Evolutionary conservation across 2,888 invertebrate species (phyloP).

Genomic region (Leucoptera coffeella): DNA sequence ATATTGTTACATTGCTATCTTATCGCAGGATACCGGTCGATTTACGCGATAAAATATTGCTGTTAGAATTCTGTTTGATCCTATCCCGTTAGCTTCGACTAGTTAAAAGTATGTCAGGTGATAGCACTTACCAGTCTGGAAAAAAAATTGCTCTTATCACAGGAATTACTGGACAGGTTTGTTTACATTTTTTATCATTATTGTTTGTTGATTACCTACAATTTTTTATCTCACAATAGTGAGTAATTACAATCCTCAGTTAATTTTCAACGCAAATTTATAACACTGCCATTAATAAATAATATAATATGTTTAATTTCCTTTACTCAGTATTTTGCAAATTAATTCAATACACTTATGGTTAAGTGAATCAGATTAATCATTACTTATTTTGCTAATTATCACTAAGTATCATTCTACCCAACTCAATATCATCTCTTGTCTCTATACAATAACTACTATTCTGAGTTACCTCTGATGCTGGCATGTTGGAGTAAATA

Average conservation of each 20-base stretch:
- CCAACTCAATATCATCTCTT: no score
- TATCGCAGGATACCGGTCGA: no score
- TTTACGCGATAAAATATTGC: no score
- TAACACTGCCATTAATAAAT: constrained; percentile 2
- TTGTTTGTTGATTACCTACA: not conserved
- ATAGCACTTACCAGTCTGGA: constrained; percentile 13
- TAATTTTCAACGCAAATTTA: constrained; percentile 2
- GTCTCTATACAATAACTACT: no score
- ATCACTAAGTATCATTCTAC: no score
- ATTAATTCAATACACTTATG: no score
- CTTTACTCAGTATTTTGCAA: constrained; percentile 1
- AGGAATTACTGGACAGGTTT: constrained; percentile 96
- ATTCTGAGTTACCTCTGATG: no score
- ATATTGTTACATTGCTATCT: no score
- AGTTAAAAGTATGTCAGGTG: constrained; percentile 24
- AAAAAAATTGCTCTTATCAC: constrained; percentile 84
- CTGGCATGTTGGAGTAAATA: no score
- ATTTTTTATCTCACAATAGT: not conserved
- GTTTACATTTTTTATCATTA: constrained; percentile 6
- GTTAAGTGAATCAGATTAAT: no score
- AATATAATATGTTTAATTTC: constrained; percentile 2
- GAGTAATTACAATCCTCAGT: constrained; percentile 1
- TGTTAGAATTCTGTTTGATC: not conserved
- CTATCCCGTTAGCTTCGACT: not conserved
- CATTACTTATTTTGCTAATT: no score